Base-by-base conservation (phyloP, 2,113 vertebrate species). In the Sander vitreus region DNA sequence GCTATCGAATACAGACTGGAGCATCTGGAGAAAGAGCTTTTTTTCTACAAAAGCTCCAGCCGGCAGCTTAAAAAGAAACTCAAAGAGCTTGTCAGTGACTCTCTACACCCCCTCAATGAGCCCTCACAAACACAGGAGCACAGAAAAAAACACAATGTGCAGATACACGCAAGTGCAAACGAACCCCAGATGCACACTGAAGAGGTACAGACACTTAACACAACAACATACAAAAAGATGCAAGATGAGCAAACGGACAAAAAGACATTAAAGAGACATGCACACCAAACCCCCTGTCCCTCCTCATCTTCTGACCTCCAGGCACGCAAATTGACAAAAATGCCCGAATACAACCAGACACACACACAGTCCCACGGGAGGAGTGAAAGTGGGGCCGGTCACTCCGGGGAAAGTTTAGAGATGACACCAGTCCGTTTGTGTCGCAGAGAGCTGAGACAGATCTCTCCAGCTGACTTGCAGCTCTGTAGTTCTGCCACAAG, bases 31-130 rank as follows among this genome's bases (percentile, higher is more conserved):
- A 98, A 96, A 89, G 96, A 99, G 54, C 94, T 98, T 76, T 97
- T 96, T 90, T 98, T 97, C 93, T 98, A 97, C 90, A 98, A 98
- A 94, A 97, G 95, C 94, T 96, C 94, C n/a, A 96, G 95, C 70
- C 95, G 97, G 58, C 96, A 97, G 54, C 93, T 98, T 78, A 97
- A 96, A 89, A 97, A 96, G 92, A 97, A 97, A 90, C 80, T 98
- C 69, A 95, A 93, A 74, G 93, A 94, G 27, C 43, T 96, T 45
- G 67, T 85, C 27, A 88, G 83, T 66, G 95, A 94, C 76, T 68
- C 78, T 25, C 33, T 43, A 19, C 47, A 80, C 9, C 70, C 62
- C 76, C 82, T 91, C 55, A 3, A 87, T 92, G 80, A 78, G 8
- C 33, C 18, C 9, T 59, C 66, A 69, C 48, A 51, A 47, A 23